Evolutionary conservation across 2,113 vertebrate species (phyloP), one percentile per base, ranked within the genome.

Genomic region (Orycteropus afer): DNA sequence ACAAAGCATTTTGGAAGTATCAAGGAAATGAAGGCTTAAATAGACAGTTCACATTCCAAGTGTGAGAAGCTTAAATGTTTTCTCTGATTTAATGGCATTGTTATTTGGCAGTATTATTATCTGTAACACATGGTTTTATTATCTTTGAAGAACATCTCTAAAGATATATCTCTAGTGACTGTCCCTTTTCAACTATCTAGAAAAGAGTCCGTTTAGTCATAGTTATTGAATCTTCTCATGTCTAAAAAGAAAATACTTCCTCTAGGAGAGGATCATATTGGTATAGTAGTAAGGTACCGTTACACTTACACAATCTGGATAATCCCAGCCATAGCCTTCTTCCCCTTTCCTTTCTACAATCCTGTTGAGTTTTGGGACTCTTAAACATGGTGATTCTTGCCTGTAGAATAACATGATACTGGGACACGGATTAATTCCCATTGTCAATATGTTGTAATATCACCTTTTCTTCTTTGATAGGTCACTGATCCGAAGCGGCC

Each of bases 401-500:
- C 7, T 71, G 0, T 55, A 74, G 17, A 90, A 53, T 79, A 71
- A 74, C 15, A n/a, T 34, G 20, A n/a, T n/a, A n/a, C n/a, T n/a
- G 63, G 25, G 37, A 13, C 55, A n/a, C 37, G 14, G 27, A 17
- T 47, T 82, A 9, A 6, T 18, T 20, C 14, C 67, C 40, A 45
- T 32, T 12, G 3, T 80, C 53, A 2, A 10, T 83, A 0, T 73
- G 23, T 90, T 84, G 91, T 73, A 10, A 73, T 79, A 13, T 87
- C 82, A 1, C 45, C 93, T 67, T 93, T 96, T 96, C 57, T 96
- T 0, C 32, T 88, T 98, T 98, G 93, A 8, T 92, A 99, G 99
- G 94, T 99, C 83, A 99, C 99, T 2, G 99, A 99, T 98, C 99
- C 99, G 27, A 96, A 98, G 95, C 98, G 97, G 79, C 99, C 99